Evolutionary conservation across 2,888 invertebrate genomes (phyloP).

Genomic region (Hypsopygia costalis): DNA sequence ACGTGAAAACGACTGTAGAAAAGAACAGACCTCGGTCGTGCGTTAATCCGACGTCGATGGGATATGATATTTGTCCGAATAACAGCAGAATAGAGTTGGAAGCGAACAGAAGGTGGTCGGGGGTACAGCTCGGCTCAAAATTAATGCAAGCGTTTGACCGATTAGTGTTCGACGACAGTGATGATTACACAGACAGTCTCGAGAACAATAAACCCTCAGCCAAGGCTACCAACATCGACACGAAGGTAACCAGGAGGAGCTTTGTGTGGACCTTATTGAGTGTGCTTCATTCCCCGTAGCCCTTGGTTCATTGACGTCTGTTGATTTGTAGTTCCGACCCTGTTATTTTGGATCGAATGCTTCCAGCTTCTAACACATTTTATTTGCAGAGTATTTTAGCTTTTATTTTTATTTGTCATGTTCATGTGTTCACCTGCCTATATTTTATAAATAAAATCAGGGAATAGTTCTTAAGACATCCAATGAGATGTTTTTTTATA

Average conservation of each 20-base stretch:
- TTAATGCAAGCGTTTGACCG: slow-evolving; percentile 87
- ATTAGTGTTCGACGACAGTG: slow-evolving; percentile 83
- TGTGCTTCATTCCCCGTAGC: slow-evolving; percentile 41
- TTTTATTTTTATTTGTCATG: no score
- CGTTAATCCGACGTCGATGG: slow-evolving; percentile 78
- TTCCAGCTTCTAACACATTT: slow-evolving; percentile 34
- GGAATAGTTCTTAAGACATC: no score
- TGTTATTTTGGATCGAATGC: slow-evolving; percentile 28
- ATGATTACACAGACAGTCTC: slow-evolving; percentile 88
- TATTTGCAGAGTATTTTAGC: no score
- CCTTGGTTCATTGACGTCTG: slow-evolving; percentile 5
- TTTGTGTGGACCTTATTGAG: slow-evolving; percentile 35
- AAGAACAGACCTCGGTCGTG: slow-evolving; percentile 86
- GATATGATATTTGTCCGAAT: slow-evolving; percentile 71
- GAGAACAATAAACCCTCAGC: slow-evolving; percentile 79
- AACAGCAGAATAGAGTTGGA: slow-evolving; percentile 70
- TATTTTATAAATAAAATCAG: no score
- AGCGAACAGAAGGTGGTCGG: slow-evolving; percentile 86
- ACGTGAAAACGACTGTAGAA: slow-evolving; percentile 68
- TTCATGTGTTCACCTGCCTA: no score
- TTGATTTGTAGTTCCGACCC: not conserved
- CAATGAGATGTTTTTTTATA: no score
- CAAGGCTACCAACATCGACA: slow-evolving; percentile 73
- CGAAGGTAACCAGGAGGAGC: slow-evolving; percentile 67
- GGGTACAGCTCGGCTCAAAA: slow-evolving; percentile 85